Evolutionary conservation across 2,113 vertebrate genomes (phyloP).

Genomic region (Alethe diademata): DNA sequence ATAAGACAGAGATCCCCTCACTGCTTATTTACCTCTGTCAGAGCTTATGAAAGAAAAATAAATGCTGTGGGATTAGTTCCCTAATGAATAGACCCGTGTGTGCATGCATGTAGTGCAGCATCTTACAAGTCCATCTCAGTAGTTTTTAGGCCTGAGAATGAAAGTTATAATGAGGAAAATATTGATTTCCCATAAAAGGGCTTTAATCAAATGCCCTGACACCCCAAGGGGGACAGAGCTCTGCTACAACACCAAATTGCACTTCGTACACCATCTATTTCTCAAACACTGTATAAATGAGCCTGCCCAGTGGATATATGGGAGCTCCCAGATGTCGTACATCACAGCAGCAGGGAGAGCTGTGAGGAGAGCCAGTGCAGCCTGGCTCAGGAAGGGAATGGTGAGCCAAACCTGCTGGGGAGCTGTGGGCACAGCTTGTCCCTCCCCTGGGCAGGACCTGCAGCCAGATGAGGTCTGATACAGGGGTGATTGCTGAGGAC

Average conservation of each 20-base stretch:
- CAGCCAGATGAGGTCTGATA: background rate
- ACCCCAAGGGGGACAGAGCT: constrained; percentile 66
- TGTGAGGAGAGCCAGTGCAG: background rate
- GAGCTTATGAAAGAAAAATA: constrained; percentile 4
- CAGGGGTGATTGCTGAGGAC: background rate
- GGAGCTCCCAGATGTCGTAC: constrained; percentile 65
- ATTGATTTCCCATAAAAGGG: constrained; percentile 82
- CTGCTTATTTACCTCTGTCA: constrained; percentile 1
- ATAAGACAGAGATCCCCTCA: background rate
- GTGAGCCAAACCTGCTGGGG: background rate
- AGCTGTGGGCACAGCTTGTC: background rate
- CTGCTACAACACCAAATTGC: constrained; percentile 74
- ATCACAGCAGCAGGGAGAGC: constrained; percentile 71
- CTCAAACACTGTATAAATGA: constrained; percentile 75
- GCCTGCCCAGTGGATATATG: constrained; percentile 77
- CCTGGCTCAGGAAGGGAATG: background rate
- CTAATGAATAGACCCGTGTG: background rate
- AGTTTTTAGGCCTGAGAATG: constrained; percentile 67
- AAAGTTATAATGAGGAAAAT: constrained; percentile 77
- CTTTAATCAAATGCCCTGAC: constrained; percentile 83
- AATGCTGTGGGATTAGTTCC: background rate
- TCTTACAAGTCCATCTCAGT: constrained; percentile 59
- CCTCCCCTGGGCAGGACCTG: background rate
- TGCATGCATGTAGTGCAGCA: background rate
- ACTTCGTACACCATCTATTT: constrained; percentile 75